These are phyloP conservation scores for Lepidurus packardi DNA, from an alignment of 1,140 invertebrate species.

Conservation along the genomic window DNA sequence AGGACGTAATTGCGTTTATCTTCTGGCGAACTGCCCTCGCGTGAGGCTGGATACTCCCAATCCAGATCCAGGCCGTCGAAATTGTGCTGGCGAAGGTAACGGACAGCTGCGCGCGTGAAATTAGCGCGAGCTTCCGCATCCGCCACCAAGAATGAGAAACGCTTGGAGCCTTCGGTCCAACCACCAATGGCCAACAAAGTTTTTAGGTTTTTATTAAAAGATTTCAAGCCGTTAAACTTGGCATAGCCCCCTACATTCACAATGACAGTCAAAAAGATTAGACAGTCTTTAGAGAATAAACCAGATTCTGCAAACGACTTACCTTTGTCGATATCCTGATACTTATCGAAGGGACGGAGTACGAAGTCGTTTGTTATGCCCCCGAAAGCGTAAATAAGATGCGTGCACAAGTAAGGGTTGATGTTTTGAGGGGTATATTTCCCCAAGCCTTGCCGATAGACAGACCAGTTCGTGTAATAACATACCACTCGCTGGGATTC, in stretches of 20 bases:
- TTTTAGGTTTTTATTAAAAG: constrained; percentile 87
- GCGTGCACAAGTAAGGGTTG: constrained; percentile 90
- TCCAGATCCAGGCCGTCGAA: constrained; percentile 95
- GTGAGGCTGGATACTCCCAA: constrained; percentile 90
- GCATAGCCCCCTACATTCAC: constrained; percentile 71
- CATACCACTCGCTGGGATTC: constrained; percentile 59
- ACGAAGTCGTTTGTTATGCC: constrained; percentile 86
- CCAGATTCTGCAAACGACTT: constrained; percentile 34
- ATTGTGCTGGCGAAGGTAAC: constrained; percentile 81
- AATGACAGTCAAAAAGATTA: background rate
- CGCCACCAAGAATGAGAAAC: constrained; percentile 82
- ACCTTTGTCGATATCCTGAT: constrained; percentile 93
- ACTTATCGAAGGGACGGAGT: constrained; percentile 86
- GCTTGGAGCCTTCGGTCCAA: constrained; percentile 88
- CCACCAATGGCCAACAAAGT: constrained; percentile 89
- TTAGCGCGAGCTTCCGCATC: constrained; percentile 64
- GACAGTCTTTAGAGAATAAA: background rate
- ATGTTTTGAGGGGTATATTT: constrained; percentile 92
- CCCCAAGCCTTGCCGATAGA: constrained; percentile 57
- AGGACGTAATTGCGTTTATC: constrained; percentile 85
- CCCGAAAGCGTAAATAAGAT: constrained; percentile 90
- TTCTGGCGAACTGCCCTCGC: constrained; percentile 83
- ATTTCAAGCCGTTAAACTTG: constrained; percentile 89
- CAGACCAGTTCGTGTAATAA: constrained; percentile 92
- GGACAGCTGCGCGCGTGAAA: constrained; percentile 78